Percentiles rank a stretch among this genome's conserved stretches.
These are phyloP conservation scores for Nemapogon koenigi DNA, from an alignment of 2,888 invertebrate species.

Conservation along the genomic window DNA sequence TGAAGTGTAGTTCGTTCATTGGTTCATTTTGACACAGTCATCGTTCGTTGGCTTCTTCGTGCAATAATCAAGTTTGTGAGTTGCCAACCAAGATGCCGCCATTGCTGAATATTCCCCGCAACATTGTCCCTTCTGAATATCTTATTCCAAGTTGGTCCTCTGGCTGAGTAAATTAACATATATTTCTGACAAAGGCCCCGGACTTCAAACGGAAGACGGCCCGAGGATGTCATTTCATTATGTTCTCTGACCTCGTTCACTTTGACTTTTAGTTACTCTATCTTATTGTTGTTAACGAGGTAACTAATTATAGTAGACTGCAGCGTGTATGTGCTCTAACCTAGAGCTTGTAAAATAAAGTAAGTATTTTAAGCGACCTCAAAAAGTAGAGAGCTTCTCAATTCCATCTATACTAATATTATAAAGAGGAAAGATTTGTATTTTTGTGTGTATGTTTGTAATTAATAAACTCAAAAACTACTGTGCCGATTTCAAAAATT, in stretches of 20 bases:
- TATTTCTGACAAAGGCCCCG: constrained; percentile 27
- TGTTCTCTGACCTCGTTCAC: constrained; percentile 8
- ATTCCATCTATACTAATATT: too few species aligned
- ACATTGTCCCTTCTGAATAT: constrained; percentile 37
- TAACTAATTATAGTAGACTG: neutral
- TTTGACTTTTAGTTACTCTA: constrained; percentile 3
- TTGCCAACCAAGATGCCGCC: constrained; percentile 44
- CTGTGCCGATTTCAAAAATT: too few species aligned
- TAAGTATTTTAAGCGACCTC: too few species aligned
- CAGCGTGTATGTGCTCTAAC: too few species aligned
- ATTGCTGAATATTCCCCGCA: constrained; percentile 30
- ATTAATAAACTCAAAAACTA: too few species aligned
- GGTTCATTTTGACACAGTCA: too few species aligned
- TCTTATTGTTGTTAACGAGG: neutral
- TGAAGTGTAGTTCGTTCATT: too few species aligned
- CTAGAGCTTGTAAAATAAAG: too few species aligned
- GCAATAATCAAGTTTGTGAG: constrained; percentile 49
- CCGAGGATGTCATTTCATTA: constrained; percentile 13
- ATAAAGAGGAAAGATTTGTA: too few species aligned
- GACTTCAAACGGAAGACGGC: constrained; percentile 20
- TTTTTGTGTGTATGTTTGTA: too few species aligned
- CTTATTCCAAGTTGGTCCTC: constrained; percentile 17
- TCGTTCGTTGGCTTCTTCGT: constrained; percentile 2
- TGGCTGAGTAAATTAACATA: constrained; percentile 39
- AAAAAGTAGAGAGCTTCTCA: too few species aligned